Conservation (phyloP, 2,888 invertebrate species). For the Tuberolachnus salignus region DNA sequence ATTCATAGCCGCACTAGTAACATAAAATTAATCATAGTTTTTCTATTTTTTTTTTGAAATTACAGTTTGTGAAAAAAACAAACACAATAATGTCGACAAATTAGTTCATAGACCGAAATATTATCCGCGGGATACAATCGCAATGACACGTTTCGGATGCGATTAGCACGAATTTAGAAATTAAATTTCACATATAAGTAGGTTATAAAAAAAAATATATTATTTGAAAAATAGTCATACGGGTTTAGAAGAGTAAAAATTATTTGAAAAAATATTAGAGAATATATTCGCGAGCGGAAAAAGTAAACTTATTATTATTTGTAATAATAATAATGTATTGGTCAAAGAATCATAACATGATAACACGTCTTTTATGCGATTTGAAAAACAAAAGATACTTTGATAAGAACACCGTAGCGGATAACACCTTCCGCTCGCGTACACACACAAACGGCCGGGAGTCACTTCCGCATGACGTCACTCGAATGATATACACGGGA, state of each 20-base stretch:
- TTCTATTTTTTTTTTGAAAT: neutral
- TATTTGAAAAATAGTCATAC: neutral
- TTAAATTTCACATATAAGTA: neutral
- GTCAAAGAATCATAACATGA: constrained; percentile 32
- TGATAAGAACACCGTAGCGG: constrained; percentile 29
- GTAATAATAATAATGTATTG: neutral
- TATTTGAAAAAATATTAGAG: neutral
- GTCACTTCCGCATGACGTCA: constrained; percentile 52
- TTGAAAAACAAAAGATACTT: constrained; percentile 40
- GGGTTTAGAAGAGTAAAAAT: neutral
- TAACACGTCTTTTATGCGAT: constrained; percentile 43
- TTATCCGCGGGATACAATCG: neutral
- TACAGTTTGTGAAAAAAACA: neutral
- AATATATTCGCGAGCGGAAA: constrained; percentile 8
- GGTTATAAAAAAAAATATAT: neutral
- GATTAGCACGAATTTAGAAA: neutral
- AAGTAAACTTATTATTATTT: neutral
- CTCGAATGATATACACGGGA: neutral
- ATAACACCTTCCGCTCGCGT: neutral
- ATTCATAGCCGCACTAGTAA: neutral
- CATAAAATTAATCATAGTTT: neutral
- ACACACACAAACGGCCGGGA: neutral
- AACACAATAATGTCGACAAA: neutral
- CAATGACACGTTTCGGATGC: constrained; percentile 17
- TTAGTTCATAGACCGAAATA: neutral